phyloP scores from a whole-genome alignment of 1,140 invertebrate species.

The Teleopsis dalmanni region DNA sequence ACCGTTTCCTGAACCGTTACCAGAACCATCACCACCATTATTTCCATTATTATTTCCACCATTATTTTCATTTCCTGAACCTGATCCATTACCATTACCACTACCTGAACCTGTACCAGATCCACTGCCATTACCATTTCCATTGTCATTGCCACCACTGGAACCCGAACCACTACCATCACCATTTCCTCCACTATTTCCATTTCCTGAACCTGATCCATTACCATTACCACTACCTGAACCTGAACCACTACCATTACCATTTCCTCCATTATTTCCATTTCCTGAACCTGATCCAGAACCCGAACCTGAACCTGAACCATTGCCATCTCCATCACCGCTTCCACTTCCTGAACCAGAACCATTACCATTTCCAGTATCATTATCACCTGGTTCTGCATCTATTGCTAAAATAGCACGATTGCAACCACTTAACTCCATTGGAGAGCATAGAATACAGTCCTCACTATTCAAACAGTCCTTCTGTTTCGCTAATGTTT shows the following conservation, averaged over 20 bases:
- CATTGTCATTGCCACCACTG: not conserved
- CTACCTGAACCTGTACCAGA: not conserved
- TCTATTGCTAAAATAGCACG: not conserved
- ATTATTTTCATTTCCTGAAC: not conserved
- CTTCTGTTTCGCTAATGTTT: constrained; percentile 19
- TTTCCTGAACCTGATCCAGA: not conserved
- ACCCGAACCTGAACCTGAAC: not conserved
- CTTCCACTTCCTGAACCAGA: not conserved
- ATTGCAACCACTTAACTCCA: constrained; percentile 23
- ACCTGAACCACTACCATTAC: not conserved
- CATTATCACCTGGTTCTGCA: too few species aligned
- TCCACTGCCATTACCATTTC: not conserved
- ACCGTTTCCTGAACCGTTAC: not conserved
- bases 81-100: not conserved
- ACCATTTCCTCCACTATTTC: not conserved
- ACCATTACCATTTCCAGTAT: not conserved
- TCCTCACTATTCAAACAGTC: constrained; percentile 17
- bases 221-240: not conserved
- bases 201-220: not conserved
- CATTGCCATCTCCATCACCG: not conserved
- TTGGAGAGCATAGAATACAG: constrained; percentile 28
- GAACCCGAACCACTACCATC: constrained; percentile 1
- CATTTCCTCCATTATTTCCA: not conserved
- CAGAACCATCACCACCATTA: not conserved
- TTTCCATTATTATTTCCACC: not conserved